phyloP scores from a whole-genome alignment of 1,140 invertebrate species.

The Diachasmimorpha longicaudata region DNA sequence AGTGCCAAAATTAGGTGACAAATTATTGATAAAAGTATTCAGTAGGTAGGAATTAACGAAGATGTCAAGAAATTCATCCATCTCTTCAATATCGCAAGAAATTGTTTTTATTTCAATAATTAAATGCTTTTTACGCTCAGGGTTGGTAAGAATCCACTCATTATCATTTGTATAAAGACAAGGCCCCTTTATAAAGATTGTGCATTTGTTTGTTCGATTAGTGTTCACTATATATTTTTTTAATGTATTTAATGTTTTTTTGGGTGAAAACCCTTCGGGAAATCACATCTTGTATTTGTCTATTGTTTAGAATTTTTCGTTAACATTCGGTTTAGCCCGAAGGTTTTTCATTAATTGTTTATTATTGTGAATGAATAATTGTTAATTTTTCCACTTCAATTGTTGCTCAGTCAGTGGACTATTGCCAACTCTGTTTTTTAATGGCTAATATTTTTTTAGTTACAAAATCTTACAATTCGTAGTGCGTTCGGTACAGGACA shows the following conservation, averaged over 20 bases:
- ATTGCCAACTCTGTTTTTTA: constrained; percentile 8
- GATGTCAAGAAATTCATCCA: neutral
- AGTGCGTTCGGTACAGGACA: neutral
- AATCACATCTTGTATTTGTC: neutral
- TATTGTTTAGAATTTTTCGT: neutral
- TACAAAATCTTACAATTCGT: constrained; percentile 14
- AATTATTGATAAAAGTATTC: neutral
- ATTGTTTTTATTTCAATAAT: constrained; percentile 6
- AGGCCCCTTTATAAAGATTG: constrained; percentile 27
- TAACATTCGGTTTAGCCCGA: too few species aligned
- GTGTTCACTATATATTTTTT: neutral
- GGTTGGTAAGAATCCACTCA: constrained; percentile 21
- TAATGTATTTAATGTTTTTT: neutral
- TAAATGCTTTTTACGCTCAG: constrained; percentile 18
- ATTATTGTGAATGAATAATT: neutral
- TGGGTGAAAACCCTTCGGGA: neutral
- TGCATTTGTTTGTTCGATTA: neutral
- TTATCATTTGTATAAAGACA: constrained; percentile 23
- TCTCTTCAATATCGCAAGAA: neutral
- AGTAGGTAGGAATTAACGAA: too few species aligned
- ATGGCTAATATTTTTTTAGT: neutral
- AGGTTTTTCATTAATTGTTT: neutral
- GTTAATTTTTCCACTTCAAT: neutral
- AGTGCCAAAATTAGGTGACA: neutral
- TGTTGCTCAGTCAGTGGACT: neutral